Conservation (phyloP, 2,113 vertebrate species). For the Microcebus murinus region DNA sequence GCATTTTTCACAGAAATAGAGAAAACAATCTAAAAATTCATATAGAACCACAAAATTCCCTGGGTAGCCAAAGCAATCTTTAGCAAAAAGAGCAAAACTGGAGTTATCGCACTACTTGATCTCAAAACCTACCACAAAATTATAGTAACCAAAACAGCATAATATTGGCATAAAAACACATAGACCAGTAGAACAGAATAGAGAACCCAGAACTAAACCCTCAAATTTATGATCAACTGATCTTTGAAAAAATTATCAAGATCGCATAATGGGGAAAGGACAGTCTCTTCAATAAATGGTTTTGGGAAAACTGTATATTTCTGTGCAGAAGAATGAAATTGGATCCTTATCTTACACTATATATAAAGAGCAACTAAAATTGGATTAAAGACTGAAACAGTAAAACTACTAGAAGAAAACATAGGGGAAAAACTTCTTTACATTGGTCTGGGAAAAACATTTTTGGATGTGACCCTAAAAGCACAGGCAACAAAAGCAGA, state of each 20-base stretch:
- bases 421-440: background rate
- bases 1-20: background rate
- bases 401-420: background rate
- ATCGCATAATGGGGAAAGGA: background rate
- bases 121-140: background rate
- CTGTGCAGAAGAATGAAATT: background rate
- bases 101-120: background rate
- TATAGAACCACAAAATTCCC: background rate
- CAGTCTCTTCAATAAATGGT: background rate
- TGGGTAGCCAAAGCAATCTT: background rate
- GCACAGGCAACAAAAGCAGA: background rate
- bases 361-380: background rate
- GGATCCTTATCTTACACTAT: background rate
- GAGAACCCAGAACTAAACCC: background rate
- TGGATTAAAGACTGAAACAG: background rate
- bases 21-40: background rate
- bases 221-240: background rate
- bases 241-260: background rate
- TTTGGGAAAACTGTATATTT: background rate
- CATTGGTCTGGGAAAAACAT: background rate
- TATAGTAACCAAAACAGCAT: background rate
- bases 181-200: background rate
- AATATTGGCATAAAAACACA: background rate
- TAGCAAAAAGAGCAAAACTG: background rate
- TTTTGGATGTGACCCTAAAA: background rate